phyloP scores from a whole-genome alignment of 2,797 vertebrate species.

The Tragelaphus eurycerus region DNA sequence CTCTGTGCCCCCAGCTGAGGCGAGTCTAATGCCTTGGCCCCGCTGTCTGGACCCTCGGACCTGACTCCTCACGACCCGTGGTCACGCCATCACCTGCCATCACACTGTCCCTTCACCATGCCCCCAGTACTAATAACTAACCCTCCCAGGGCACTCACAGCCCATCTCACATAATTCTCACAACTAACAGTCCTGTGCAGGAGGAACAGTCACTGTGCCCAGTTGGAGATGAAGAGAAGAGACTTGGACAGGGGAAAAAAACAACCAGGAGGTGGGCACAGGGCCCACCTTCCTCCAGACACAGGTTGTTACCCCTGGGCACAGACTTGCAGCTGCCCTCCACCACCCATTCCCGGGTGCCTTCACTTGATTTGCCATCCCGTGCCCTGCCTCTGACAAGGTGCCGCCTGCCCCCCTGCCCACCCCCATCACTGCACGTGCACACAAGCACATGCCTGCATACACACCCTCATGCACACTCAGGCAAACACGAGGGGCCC shows the following conservation, averaged over 20 bases:
- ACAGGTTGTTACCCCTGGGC: not conserved
- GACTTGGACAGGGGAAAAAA: too few species aligned
- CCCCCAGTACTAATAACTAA: not conserved
- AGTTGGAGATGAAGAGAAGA: not conserved
- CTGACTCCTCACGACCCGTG: not conserved
- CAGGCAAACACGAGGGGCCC: rapidly evolving
- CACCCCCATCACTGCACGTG: rapidly evolving
- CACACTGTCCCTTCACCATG: not conserved
- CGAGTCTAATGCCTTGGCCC: not conserved
- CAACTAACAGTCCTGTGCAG: rapidly evolving
- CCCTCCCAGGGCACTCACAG: not conserved
- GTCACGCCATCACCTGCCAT: not conserved
- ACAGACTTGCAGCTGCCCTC: not conserved
- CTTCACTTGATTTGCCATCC: too few species aligned
- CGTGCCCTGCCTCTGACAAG: not conserved
- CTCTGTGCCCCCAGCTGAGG: not conserved
- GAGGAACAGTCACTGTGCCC: not conserved
- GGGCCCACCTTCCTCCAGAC: not conserved
- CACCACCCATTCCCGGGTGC: not conserved
- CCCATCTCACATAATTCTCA: not conserved
- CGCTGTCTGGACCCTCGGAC: not conserved
- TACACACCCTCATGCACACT: not conserved
- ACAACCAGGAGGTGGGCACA: not conserved
- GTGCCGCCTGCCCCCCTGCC: not conserved
- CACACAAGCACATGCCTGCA: rapidly evolving